A percentile compares a stretch with the other conserved stretches of the same genome.
Evolutionary conservation across 2,113 vertebrate genomes (phyloP).

Genomic region (Campylomormyrus numenius): DNA sequence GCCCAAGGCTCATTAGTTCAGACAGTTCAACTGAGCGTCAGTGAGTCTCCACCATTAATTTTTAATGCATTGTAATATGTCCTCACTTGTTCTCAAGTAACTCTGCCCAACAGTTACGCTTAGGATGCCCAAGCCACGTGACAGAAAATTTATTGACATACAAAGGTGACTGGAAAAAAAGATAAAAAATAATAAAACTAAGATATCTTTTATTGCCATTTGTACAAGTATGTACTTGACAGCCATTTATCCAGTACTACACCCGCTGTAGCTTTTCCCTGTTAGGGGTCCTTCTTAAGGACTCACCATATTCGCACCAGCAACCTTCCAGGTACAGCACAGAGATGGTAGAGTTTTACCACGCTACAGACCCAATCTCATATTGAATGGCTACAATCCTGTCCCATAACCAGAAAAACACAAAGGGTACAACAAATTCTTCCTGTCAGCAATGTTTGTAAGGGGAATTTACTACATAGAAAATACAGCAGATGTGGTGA

Average conservation of each 20-base stretch:
- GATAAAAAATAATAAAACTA: background rate
- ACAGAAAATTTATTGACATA: background rate
- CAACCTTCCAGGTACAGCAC: background rate
- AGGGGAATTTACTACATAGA: slow-evolving; percentile 6
- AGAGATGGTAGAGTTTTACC: background rate
- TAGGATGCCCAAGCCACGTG: background rate
- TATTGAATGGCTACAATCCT: background rate
- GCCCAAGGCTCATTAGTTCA: background rate
- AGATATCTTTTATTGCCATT: background rate
- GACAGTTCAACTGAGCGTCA: background rate
- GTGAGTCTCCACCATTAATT: slow-evolving; percentile 1
- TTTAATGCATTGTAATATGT: background rate
- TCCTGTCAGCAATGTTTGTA: slow-evolving; percentile 4
- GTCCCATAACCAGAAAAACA: background rate
- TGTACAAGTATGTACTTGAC: background rate
- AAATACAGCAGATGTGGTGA: background rate
- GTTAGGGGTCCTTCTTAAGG: background rate
- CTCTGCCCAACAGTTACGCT: background rate
- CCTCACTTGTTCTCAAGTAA: background rate
- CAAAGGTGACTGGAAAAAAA: background rate
- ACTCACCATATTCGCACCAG: background rate
- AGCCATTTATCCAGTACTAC: background rate
- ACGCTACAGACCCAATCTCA: background rate
- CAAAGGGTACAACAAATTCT: background rate
- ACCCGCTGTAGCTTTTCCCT: background rate